Percentiles rank a stretch among this genome's conserved stretches.
These are phyloP conservation scores for Ostrea edulis DNA, from an alignment of 1,140 invertebrate genomes.

Conservation along the genomic window DNA sequence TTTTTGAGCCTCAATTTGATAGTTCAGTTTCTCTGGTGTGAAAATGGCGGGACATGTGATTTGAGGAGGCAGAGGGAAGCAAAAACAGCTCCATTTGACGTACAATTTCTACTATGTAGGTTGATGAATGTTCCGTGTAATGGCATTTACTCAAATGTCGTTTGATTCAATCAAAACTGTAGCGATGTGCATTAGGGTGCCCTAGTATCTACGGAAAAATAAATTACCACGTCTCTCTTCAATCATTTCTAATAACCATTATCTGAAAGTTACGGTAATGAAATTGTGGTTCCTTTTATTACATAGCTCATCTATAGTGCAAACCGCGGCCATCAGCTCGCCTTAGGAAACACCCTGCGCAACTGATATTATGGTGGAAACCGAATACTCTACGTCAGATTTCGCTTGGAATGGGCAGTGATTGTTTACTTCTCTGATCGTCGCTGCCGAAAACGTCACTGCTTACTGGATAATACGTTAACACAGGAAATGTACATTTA, in stretches of 20 bases:
- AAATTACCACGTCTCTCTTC: neutral
- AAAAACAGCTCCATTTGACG: no score
- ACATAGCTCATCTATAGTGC: neutral
- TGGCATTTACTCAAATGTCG: neutral
- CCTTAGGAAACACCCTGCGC: neutral
- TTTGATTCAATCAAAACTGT: neutral
- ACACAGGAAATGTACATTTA: no score
- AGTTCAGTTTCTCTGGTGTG: no score
- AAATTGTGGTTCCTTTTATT: neutral
- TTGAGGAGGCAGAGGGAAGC: no score
- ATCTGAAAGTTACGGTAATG: constrained; percentile 20
- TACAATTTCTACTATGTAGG: neutral
- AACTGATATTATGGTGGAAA: neutral
- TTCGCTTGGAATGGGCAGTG: neutral
- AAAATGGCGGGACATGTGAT: no score
- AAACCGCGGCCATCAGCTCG: neutral
- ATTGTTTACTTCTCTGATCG: neutral
- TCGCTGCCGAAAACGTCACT: no score
- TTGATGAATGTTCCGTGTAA: neutral
- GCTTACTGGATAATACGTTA: no score
- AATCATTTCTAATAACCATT: constrained; percentile 1
- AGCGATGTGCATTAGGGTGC: neutral
- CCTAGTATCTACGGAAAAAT: neutral
- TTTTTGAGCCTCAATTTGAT: no score
- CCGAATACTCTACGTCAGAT: neutral